Evolutionary conservation across 2,113 vertebrate genomes (phyloP).

Genomic region (Chaetops frenatus): DNA sequence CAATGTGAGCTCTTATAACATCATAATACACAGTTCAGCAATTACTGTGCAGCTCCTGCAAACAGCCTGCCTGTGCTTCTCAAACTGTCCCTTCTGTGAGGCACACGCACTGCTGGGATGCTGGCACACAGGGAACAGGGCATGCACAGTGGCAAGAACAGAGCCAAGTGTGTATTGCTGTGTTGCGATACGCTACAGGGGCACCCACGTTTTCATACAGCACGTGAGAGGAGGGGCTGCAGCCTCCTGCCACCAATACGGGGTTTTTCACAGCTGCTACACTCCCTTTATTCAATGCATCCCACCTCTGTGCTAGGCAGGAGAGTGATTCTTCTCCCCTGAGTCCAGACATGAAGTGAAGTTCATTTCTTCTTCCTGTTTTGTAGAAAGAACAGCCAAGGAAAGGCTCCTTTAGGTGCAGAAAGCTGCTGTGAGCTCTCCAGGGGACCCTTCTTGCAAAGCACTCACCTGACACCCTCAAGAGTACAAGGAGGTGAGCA

Average conservation of each 20-base stretch:
- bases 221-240: not conserved
- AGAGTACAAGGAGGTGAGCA: not conserved
- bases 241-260: not conserved
- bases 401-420: not conserved
- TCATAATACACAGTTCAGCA: not conserved
- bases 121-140: not conserved
- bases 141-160: fast-evolving
- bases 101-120: fast-evolving
- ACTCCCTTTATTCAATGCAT: fast-evolving
- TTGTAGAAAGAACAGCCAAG: not conserved
- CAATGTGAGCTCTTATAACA: not conserved
- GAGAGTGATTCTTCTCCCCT: not conserved
- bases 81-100: not conserved
- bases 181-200: fast-evolving
- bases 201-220: not conserved
- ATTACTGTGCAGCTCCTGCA: not conserved
- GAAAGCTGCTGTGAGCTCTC: not conserved
- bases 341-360: not conserved
- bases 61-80: not conserved
- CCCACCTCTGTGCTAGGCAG: not conserved
- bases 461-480: not conserved
- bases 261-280: not conserved
- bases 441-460: not conserved
- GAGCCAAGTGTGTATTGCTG: fast-evolving
- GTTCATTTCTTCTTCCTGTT: not conserved